These are phyloP conservation scores for Myotis davidii DNA, from an alignment of 2,113 vertebrate species.

Conservation along the genomic window DNA sequence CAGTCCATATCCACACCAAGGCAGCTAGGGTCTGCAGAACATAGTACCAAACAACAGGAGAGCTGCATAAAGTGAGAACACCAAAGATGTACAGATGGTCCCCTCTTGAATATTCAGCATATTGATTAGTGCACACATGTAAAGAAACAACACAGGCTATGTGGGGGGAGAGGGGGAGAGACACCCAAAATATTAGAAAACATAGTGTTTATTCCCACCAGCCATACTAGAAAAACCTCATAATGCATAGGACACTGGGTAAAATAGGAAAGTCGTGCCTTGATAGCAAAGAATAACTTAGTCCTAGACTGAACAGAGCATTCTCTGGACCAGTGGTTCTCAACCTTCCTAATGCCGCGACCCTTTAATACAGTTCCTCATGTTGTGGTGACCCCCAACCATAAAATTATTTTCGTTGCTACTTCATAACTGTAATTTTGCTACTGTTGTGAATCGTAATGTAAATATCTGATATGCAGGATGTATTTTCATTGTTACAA, in stretches of 20 bases:
- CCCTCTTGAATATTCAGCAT: not conserved
- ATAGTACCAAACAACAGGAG: not conserved
- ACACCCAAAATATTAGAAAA: not conserved
- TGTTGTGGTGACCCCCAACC: too few species aligned
- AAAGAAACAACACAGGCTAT: not conserved
- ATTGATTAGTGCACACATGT: not conserved
- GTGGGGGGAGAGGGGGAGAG: not conserved
- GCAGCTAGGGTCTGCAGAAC: not conserved
- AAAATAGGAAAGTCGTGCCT: constrained; percentile 2
- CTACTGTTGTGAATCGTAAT: too few species aligned
- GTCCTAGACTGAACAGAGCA: not conserved
- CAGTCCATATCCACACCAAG: not conserved
- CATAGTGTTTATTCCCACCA: not conserved
- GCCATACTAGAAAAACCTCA: not conserved
- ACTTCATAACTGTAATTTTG: too few species aligned
- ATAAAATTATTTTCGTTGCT: too few species aligned
- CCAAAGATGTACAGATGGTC: not conserved
- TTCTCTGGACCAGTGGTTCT: not conserved
- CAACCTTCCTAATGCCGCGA: too few species aligned
- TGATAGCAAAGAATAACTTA: constrained; percentile 10
- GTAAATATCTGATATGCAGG: too few species aligned
- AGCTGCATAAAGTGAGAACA: not conserved
- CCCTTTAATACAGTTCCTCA: too few species aligned
- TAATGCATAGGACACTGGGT: not conserved
- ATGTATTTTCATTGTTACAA: too few species aligned